These are phyloP conservation scores for Grallaria varia DNA, from an alignment of 2,113 vertebrate species.

Conservation along the genomic window DNA sequence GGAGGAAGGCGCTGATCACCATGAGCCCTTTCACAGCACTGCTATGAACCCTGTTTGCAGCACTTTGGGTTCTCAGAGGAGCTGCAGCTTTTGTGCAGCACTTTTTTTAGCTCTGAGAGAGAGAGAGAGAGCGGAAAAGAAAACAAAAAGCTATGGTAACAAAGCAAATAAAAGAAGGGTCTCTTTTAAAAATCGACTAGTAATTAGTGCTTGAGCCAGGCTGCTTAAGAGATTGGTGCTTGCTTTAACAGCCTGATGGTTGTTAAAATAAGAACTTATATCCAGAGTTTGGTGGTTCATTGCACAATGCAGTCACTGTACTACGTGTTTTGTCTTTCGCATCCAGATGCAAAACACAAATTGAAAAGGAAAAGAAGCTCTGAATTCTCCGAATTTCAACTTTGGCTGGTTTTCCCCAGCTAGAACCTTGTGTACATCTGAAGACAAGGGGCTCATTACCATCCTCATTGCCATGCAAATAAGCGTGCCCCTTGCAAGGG, in stretches of 20 bases:
- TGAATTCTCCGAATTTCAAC: neutral
- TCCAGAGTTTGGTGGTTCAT: neutral
- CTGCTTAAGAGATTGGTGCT: neutral
- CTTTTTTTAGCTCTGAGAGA: neutral
- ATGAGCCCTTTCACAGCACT: neutral
- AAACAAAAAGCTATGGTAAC: conserved; percentile 27
- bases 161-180: conserved; percentile 48
- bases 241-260: neutral
- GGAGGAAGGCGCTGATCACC: neutral
- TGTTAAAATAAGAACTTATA: neutral
- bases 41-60: neutral
- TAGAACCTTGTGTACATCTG: conserved; percentile 34
- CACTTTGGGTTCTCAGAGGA: neutral
- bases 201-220: conserved; percentile 21
- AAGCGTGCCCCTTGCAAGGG: neutral
- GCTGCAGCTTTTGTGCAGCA: neutral
- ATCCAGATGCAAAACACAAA: neutral
- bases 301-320: neutral
- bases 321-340: neutral
- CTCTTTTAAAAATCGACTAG: conserved; percentile 6
- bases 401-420: neutral
- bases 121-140: neutral
- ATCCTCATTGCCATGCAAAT: conserved; percentile 55
- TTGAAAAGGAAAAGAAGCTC: neutral
- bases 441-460: conserved; percentile 29